Evolutionary conservation across 2,797 vertebrate genomes (phyloP).

Genomic region (Gallinago solitaria): DNA sequence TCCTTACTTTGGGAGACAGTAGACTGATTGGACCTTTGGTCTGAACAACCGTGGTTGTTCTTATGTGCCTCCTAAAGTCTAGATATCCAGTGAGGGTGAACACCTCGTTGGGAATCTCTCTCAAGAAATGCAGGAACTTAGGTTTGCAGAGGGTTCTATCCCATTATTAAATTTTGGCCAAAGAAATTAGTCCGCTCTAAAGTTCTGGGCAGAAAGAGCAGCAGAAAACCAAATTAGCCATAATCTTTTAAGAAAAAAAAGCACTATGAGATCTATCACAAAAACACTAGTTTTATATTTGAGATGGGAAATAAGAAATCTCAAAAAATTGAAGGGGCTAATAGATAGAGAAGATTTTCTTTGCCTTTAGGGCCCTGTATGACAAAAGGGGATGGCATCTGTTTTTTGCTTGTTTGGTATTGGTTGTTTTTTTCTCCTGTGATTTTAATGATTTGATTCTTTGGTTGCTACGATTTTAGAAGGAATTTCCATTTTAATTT

Average conservation of each 20-base stretch:
- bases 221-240: background rate
- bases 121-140: background rate
- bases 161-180: background rate
- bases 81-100: background rate
- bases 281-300: rapidly evolving
- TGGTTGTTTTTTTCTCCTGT: background rate
- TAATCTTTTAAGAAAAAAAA: background rate
- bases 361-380: background rate
- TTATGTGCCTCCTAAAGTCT: background rate
- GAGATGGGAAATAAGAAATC: background rate
- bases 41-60: background rate
- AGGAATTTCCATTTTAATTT: background rate
- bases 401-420: background rate
- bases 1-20: background rate
- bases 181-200: background rate
- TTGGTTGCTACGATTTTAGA: background rate
- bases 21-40: background rate
- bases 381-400: background rate
- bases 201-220: background rate
- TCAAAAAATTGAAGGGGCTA: background rate
- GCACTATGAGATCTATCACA: background rate
- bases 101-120: background rate
- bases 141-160: background rate
- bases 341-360: background rate
- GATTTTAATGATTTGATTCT: background rate